A percentile compares a stretch with the other conserved stretches of the same genome.
These are phyloP conservation scores for Agrilus cyanescens DNA, from an alignment of 2,888 invertebrate species.

Conservation along the genomic window DNA sequence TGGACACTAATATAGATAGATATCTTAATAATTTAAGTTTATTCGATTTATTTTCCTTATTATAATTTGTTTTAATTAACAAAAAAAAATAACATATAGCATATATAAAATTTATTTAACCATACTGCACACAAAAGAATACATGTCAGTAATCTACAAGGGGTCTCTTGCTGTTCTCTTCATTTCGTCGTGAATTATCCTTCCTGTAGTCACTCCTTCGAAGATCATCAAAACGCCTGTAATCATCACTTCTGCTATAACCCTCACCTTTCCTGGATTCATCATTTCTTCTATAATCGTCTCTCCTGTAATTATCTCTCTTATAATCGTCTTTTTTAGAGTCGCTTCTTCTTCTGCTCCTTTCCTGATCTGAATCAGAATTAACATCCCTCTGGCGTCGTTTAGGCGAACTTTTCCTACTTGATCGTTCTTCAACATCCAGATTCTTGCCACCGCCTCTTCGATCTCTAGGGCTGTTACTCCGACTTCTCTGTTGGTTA, in stretches of 20 bases:
- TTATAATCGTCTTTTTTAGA: conserved; percentile 11
- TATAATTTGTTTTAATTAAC: too few species aligned
- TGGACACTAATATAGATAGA: too few species aligned
- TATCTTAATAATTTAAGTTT: too few species aligned
- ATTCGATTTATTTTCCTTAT: too few species aligned
- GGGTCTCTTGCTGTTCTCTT: conserved; percentile 21
- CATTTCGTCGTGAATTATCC: conserved; percentile 26
- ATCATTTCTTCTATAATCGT: conserved; percentile 19
- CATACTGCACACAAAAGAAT: too few species aligned
- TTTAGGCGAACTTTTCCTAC: conserved; percentile 12
- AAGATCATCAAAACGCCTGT: conserved; percentile 20
- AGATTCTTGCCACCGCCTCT: conserved; percentile 7
- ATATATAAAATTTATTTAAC: too few species aligned
- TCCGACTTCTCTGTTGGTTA: conserved; percentile 24
- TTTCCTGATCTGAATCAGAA: conserved; percentile 4
- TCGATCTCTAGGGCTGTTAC: conserved; percentile 16
- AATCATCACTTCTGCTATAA: conserved; percentile 20
- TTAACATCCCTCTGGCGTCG: conserved; percentile 18
- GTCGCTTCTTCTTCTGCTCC: conserved; percentile 11
- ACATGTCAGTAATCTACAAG: conserved; percentile 25
- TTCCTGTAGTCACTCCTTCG: conserved; percentile 15
- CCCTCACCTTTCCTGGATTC: conserved; percentile 16
- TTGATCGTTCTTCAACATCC: conserved; percentile 13
- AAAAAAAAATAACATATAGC: too few species aligned
- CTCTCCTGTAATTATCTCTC: conserved; percentile 14